These are phyloP conservation scores for Pherbina coryleti DNA, from an alignment of 2,888 invertebrate genomes.

Conservation along the genomic window DNA sequence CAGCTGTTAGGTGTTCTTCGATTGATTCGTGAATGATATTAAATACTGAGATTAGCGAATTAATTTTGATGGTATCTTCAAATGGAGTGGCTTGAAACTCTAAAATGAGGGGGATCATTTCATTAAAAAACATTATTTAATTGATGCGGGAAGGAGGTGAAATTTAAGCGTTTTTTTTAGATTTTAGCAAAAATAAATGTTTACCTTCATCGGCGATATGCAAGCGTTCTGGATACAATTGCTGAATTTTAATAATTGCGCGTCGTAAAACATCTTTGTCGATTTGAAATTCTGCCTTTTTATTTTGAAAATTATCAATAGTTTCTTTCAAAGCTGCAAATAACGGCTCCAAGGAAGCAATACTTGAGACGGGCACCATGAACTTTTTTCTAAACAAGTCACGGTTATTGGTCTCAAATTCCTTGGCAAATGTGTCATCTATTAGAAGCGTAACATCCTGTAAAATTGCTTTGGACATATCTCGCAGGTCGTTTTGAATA, in stretches of 20 bases:
- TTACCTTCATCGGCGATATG: conserved; percentile 38
- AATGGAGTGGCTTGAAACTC: conserved; percentile 16
- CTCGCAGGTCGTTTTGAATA: conserved; percentile 25
- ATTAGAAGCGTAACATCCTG: conserved; percentile 44
- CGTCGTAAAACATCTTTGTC: conserved; percentile 56
- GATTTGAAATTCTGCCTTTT: conserved; percentile 55
- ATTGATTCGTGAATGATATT: conserved; percentile 56
- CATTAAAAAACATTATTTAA: neutral
- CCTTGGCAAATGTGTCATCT: conserved; percentile 53
- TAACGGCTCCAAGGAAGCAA: conserved; percentile 51
- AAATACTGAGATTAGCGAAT: conserved; percentile 56
- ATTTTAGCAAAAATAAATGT: neutral
- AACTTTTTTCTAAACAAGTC: conserved; percentile 48
- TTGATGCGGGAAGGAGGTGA: neutral
- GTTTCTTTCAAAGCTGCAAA: conserved; percentile 53
- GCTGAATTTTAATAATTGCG: conserved; percentile 51
- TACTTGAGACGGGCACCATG: conserved; percentile 41
- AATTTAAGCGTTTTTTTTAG: too few species aligned
- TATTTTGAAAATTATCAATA: conserved; percentile 59
- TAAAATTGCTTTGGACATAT: conserved; percentile 50
- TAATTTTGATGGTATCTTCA: conserved; percentile 49
- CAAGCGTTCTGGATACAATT: conserved; percentile 43
- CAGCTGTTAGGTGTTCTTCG: conserved; percentile 55
- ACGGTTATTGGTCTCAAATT: conserved; percentile 53
- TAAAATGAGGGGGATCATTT: neutral